Evolutionary conservation across 2,113 vertebrate genomes (phyloP).

Genomic region (Alces alces): DNA sequence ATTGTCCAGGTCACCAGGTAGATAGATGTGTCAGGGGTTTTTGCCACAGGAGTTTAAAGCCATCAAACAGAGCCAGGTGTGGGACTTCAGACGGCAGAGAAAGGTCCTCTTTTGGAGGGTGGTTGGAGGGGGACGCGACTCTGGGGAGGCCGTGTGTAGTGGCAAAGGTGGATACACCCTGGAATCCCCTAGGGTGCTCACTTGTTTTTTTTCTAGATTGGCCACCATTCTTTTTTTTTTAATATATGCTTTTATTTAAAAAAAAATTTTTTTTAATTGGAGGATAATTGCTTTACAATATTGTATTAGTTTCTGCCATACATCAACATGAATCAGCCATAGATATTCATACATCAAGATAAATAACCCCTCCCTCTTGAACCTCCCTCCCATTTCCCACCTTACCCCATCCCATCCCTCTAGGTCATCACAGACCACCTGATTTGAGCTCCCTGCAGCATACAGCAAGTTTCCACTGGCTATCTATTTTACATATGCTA

Average conservation of each 20-base stretch:
- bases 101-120: rapidly evolving
- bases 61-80: not conserved
- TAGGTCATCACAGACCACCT: not conserved
- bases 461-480: not conserved
- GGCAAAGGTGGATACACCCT: not conserved
- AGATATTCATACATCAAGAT: not conserved
- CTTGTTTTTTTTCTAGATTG: not conserved
- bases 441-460: not conserved
- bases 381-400: not conserved
- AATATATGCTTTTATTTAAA: not conserved
- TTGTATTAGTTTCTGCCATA: not conserved
- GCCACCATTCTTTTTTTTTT: not conserved
- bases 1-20: not conserved
- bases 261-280: not conserved
- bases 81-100: not conserved
- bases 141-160: not conserved
- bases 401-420: not conserved
- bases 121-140: rapidly evolving
- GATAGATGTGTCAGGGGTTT: not conserved
- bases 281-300: not conserved
- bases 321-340: not conserved
- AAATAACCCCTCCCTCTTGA: not conserved
- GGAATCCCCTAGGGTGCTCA: not conserved
- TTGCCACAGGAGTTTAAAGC: not conserved
- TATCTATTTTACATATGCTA: not conserved